Base-by-base conservation (phyloP, 1,140 invertebrate species). In the Eupeodes corollae region DNA sequence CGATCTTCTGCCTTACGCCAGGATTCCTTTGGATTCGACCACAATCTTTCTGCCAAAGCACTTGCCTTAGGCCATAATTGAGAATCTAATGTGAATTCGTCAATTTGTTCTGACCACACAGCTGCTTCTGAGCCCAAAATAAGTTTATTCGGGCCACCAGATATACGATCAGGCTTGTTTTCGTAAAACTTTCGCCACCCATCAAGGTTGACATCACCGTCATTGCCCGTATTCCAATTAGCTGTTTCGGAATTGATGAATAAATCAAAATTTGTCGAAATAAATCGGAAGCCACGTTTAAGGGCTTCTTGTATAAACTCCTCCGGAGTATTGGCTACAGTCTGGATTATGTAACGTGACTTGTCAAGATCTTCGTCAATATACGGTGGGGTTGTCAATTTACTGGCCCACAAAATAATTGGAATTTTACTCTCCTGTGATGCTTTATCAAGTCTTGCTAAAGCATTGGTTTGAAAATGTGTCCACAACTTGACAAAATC, bases 151-250 rank as follows among this genome's bases (percentile, higher is more conserved):
- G 77, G 70, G 2, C 68, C 61, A 15, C 70, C 65, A 3, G 71
- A 75, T 44, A 90, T 78, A 5, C 67, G 55, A 16, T 68, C 64
- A 1, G 84, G 79, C 52, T 77, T 81, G 63, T 90, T 90, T 8
- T 82, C 75, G 56, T 91, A 91, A 10, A 90, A 76, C 54, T 80
- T 82, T 67, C 91, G 86, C 88, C 88, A 91, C 3, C 84, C 82
- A 61, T 86, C 90, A 66, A 88, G 91, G 0, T 88, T 88, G 0
- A 84, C 77, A 63, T 88, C 91, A 88, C 87, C 89, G 61, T 89
- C 89, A 54, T 82, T 84, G 61, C 79, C 78, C 47, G 67, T 69
- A 2, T 68, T 72, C 78, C 79, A 80, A 5, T 73, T 73, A n/a
- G 74, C 74, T 52, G 73, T 88, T 33, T 86, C 86, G 60, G 88